Evolutionary conservation across 2,113 vertebrate genomes (phyloP), one percentile per base, ranked within the genome.

Genomic region (Pygoscelis adeliae): DNA sequence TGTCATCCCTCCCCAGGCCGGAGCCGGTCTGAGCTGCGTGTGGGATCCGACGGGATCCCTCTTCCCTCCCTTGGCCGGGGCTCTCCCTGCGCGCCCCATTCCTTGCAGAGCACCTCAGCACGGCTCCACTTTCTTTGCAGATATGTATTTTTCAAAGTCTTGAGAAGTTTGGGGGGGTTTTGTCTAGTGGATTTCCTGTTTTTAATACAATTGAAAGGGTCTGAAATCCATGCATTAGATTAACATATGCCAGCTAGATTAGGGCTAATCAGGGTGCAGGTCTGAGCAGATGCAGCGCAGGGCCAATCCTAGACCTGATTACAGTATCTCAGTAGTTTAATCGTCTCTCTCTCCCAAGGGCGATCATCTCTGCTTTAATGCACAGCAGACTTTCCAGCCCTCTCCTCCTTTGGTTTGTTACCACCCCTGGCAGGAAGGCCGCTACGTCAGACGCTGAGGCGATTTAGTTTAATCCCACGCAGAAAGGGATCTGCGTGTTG

Each of bases 261-360:
- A 98, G 98, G 98, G 98, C 98, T 98, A 98, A 98, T 98, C 98
- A 98, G 97, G 96, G 79, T 1, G 53, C 92, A 87, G 97, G 91
- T 74, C 95, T 95, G 95, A 97, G 95, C 98, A 97, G 98, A 96
- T 98, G 98, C 95, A 89, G 83, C 46, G 1, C n/a, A 5, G 96
- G 94, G 97, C 97, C 97, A 98, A 82, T 97, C 98, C 97, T 49
- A 76, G 97, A 59, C 97, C 97, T 95, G 97, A 98, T 98, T 97
- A 98, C 95, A 10, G 73, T 79, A 66, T 95, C 97, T 98, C 97
- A 79, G 97, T 47, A 25, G 22, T 97, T 63, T 98, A 97, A 97
- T 98, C 96, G 69, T 90, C 94, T 97, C 96, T 97, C 96, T 70
- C 94, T 93, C 97, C 96, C 97, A 98, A 98, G 98, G 98, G 93